Conservation (phyloP, 2,113 vertebrate genomes). For the Danio rerio region DNA sequence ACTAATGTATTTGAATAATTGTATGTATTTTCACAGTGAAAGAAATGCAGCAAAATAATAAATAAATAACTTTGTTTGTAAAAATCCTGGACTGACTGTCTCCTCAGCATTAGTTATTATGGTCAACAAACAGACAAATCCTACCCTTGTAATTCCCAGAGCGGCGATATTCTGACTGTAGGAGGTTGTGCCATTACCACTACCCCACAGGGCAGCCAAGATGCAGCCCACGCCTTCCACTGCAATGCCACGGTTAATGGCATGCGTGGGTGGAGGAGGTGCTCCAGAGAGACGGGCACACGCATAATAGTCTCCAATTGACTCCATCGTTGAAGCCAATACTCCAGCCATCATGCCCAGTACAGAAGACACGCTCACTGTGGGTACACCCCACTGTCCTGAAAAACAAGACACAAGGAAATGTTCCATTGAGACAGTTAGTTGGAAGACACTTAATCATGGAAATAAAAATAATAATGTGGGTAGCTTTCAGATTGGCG, state of each 20-base stretch:
- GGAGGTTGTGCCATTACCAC: conserved; percentile 81
- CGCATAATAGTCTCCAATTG: conserved; percentile 81
- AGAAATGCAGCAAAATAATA: too few relatives aligned
- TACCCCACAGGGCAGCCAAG: conserved; percentile 80
- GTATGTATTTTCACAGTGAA: too few relatives aligned
- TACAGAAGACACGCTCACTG: conserved; percentile 78
- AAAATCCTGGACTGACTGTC: too few relatives aligned
- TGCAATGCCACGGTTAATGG: conserved; percentile 79
- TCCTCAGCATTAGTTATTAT: background rate
- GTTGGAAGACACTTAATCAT: background rate
- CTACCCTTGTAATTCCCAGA: conserved; percentile 82
- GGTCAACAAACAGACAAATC: background rate
- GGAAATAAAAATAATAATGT: background rate
- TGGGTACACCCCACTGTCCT: conserved; percentile 83
- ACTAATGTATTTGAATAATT: too few relatives aligned
- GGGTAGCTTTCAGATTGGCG: background rate
- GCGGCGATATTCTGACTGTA: conserved; percentile 84
- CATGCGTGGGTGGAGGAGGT: conserved; percentile 78
- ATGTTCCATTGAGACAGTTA: background rate
- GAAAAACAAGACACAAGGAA: background rate
- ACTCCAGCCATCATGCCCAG: conserved; percentile 81
- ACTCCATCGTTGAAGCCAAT: conserved; percentile 81
- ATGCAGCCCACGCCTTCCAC: conserved; percentile 81
- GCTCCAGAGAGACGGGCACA: conserved; percentile 80
- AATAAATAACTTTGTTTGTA: too few relatives aligned